phyloP scores from a whole-genome alignment of 2,113 vertebrate species.

The Cettia cetti region DNA sequence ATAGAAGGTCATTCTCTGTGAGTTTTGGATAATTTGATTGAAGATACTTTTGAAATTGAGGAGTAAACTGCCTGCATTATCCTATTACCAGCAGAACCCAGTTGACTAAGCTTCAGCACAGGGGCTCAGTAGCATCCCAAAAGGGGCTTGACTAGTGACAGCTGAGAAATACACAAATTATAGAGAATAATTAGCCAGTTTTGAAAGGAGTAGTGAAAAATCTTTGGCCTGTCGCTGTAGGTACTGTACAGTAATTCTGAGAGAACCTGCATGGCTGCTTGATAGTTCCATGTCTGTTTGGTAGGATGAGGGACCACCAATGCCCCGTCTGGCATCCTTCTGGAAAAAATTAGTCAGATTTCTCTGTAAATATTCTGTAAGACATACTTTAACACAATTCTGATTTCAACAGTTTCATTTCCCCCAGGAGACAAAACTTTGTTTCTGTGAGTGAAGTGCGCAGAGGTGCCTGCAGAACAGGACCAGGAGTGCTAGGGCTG shows the following conservation, averaged over 20 bases:
- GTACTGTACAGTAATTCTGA: neutral
- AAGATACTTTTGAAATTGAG: neutral
- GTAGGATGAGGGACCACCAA: neutral
- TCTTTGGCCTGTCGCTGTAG: neutral
- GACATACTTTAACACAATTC: accelerated
- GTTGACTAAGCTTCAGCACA: neutral
- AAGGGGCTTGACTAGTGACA: neutral
- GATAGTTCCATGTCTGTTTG: neutral
- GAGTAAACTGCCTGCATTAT: neutral
- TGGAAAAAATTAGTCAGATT: neutral
- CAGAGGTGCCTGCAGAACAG: neutral
- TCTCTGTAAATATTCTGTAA: neutral
- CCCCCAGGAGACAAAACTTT: neutral
- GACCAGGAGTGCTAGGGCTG: neutral
- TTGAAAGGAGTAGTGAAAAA: neutral
- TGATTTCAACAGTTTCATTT: neutral
- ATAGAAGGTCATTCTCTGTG: neutral
- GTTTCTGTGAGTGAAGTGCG: neutral
- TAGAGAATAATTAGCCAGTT: neutral
- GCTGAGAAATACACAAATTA: neutral
- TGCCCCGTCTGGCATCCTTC: neutral
- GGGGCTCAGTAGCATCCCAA: neutral
- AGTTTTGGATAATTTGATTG: neutral
- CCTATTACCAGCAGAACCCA: neutral
- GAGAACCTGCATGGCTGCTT: neutral